phyloP scores from a whole-genome alignment of 2,888 invertebrate genomes.

The Nomada flava region DNA sequence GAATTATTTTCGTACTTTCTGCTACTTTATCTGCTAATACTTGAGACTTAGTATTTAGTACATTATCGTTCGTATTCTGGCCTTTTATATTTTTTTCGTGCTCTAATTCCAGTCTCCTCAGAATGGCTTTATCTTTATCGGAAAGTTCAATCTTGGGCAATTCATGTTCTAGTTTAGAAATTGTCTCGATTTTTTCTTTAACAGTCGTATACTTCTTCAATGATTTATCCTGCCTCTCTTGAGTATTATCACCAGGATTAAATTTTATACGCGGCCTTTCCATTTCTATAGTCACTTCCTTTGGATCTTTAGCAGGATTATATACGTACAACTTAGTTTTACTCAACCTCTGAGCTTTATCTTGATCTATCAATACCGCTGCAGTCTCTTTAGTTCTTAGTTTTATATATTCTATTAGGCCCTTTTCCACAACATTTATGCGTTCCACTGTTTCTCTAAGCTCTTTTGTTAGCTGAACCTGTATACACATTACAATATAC shows the following conservation, averaged over 20 bases:
- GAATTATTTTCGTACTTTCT: slow-evolving; percentile 23
- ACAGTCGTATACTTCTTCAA: slow-evolving; percentile 79
- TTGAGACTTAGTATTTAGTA: neutral
- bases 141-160: slow-evolving; percentile 85
- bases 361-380: slow-evolving; percentile 53
- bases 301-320: slow-evolving; percentile 80
- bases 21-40: neutral
- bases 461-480: slow-evolving; percentile 84
- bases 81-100: slow-evolving; percentile 79
- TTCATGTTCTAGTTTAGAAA: slow-evolving; percentile 68
- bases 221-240: slow-evolving; percentile 39
- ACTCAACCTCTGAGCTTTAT: slow-evolving; percentile 5
- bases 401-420: slow-evolving; percentile 87
- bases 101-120: slow-evolving; percentile 85
- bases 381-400: slow-evolving; percentile 74
- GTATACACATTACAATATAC: slow-evolving; percentile 51
- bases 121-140: slow-evolving; percentile 84
- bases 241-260: slow-evolving; percentile 2
- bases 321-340: slow-evolving; percentile 72
- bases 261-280: slow-evolving; percentile 8
- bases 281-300: slow-evolving; percentile 66
- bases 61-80: neutral
- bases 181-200: slow-evolving; percentile 82
- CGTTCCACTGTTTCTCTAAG: slow-evolving; percentile 87
- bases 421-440: slow-evolving; percentile 89